Percentiles rank a stretch among this genome's conserved stretches.
Evolutionary conservation across 2,888 invertebrate genomes (phyloP).

Genomic region (Yponomeuta malinellus): DNA sequence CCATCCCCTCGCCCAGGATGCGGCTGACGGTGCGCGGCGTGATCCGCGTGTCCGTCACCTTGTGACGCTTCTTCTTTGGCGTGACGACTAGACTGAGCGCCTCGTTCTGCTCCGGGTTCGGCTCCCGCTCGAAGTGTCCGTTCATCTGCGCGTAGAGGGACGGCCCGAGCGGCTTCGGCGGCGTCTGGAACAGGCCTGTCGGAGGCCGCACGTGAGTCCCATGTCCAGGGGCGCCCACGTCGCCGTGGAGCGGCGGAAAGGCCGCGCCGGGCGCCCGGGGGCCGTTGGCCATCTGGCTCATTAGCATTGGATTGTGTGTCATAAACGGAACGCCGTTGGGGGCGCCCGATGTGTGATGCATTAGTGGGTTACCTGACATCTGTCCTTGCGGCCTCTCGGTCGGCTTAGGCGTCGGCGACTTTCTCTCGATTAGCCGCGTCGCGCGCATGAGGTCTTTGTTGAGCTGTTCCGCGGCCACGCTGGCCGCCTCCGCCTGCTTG

Average conservation of each 20-base stretch:
- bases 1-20: conserved; percentile 87
- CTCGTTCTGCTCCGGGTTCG: conserved; percentile 92
- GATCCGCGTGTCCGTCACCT: conserved; percentile 96
- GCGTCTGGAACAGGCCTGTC: conserved; percentile 88
- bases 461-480: conserved; percentile 87
- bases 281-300: conserved; percentile 72
- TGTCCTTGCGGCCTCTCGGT: conserved; percentile 77
- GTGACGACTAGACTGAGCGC: conserved; percentile 96
- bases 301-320: conserved; percentile 63
- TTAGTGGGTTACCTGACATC: conserved; percentile 75
- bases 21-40: conserved; percentile 93
- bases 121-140: conserved; percentile 79
- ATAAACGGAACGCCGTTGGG: conserved; percentile 68
- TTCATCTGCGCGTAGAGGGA: conserved; percentile 80
- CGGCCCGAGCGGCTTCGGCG: conserved; percentile 83
- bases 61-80: conserved; percentile 97
- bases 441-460: conserved; percentile 90
- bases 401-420: conserved; percentile 85
- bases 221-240: conserved; percentile 70
- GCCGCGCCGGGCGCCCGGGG: conserved; percentile 79
- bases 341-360: conserved; percentile 58
- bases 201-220: conserved; percentile 76
- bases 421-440: conserved; percentile 87
- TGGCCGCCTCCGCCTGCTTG: conserved; percentile 86
- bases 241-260: conserved; percentile 81